These are phyloP conservation scores for Plebejus argus DNA, from an alignment of 2,888 invertebrate genomes.

Conservation along the genomic window DNA sequence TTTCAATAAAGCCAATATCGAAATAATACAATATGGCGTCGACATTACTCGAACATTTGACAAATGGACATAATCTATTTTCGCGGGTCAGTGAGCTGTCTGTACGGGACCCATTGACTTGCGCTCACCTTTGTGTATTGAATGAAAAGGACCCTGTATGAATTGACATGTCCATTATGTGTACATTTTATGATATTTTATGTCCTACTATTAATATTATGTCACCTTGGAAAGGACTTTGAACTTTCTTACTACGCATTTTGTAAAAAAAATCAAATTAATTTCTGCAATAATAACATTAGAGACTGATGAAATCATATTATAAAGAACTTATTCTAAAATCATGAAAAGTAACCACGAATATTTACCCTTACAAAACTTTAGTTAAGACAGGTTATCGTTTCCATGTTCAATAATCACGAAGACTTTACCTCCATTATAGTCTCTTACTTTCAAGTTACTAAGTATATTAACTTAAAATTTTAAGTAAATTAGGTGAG, in stretches of 20 bases:
- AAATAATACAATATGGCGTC: constrained; percentile 8
- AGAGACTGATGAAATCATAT: no score
- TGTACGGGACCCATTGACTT: neutral
- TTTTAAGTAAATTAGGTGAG: no score
- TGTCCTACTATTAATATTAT: neutral
- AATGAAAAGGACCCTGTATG: neutral
- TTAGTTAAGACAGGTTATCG: no score
- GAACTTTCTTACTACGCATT: neutral
- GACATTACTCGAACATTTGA: constrained; percentile 2
- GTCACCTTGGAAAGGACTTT: neutral
- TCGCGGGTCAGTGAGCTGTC: constrained; percentile 16
- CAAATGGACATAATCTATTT: constrained; percentile 29
- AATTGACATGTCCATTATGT: neutral
- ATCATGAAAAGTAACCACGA: no score
- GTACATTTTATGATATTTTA: neutral
- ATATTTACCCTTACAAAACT: no score
- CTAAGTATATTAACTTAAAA: no score
- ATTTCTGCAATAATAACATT: no score
- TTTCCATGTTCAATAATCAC: no score
- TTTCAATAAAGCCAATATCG: neutral
- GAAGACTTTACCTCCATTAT: no score
- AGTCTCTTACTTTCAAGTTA: no score
- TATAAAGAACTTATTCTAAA: no score
- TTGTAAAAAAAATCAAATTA: no score
- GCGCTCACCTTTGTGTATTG: neutral